Conservation (phyloP, 2,113 vertebrate genomes). For the Myrmophylax atrothorax region DNA sequence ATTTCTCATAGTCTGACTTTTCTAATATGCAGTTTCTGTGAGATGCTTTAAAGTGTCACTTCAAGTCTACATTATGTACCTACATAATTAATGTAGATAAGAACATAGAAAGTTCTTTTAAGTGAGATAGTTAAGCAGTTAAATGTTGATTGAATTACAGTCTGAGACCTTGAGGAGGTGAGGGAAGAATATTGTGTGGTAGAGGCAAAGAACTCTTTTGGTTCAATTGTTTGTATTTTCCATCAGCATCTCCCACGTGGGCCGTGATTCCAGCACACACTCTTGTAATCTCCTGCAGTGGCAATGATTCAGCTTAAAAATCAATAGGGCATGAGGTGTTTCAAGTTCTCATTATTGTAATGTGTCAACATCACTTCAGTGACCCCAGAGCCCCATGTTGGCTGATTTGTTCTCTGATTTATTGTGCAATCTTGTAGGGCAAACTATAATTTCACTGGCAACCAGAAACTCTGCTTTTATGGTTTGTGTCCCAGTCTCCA, state of each 20-base stretch:
- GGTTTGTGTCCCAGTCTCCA: constrained; percentile 65
- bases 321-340: constrained; percentile 82
- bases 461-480: constrained; percentile 76
- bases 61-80: background rate
- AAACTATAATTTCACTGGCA: constrained; percentile 83
- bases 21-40: constrained; percentile 30
- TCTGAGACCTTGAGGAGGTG: background rate
- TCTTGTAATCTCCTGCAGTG: constrained; percentile 78
- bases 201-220: constrained; percentile 62
- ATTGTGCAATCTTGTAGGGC: constrained; percentile 81
- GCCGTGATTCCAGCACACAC: constrained; percentile 67
- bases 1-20: constrained; percentile 18
- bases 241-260: constrained; percentile 69
- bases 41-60: background rate
- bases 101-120: background rate
- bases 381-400: constrained; percentile 73
- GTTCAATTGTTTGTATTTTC: constrained; percentile 73
- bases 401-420: constrained; percentile 84
- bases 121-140: background rate
- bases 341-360: constrained; percentile 85
- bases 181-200: constrained; percentile 41
- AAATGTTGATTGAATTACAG: background rate
- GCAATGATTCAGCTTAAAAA: constrained; percentile 81
- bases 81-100: background rate
- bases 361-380: constrained; percentile 80